These are phyloP conservation scores for Myodes glareolus DNA, from an alignment of 2,113 vertebrate species.

Conservation along the genomic window DNA sequence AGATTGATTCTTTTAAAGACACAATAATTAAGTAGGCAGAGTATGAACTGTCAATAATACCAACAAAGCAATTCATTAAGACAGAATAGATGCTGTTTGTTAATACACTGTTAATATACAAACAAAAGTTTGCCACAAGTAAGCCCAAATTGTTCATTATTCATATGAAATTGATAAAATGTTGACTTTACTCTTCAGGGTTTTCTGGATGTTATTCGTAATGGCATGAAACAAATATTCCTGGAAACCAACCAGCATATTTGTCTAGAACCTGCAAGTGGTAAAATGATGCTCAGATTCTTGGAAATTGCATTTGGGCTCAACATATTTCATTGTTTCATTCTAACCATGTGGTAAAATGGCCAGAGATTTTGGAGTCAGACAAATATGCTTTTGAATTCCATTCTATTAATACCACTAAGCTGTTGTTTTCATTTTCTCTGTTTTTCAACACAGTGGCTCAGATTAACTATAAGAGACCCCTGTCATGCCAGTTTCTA, in stretches of 20 bases:
- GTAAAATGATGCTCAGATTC: slow-evolving; percentile 17
- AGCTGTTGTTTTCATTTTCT: neutral
- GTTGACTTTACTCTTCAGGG: neutral
- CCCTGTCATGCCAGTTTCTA: neutral
- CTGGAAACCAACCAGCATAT: slow-evolving; percentile 34
- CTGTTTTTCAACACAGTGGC: neutral
- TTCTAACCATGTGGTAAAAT: neutral
- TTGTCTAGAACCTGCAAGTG: slow-evolving; percentile 18
- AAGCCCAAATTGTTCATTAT: slow-evolving; percentile 22
- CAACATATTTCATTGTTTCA: slow-evolving; percentile 24
- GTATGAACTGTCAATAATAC: slow-evolving; percentile 59
- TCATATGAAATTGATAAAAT: neutral
- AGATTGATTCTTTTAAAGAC: slow-evolving; percentile 57
- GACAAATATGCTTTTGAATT: slow-evolving; percentile 29
- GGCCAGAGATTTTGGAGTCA: neutral
- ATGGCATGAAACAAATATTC: neutral
- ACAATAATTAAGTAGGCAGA: slow-evolving; percentile 60
- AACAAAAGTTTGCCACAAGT: neutral
- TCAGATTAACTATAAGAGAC: neutral
- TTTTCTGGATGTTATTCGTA: slow-evolving; percentile 7
- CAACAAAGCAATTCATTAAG: slow-evolving; percentile 65
- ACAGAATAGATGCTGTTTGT: neutral
- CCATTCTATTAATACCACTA: neutral
- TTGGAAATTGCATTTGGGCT: slow-evolving; percentile 4
- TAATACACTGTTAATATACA: slow-evolving; percentile 48